A percentile compares a stretch with the other conserved stretches of the same genome.
Conservation (phyloP, 2,888 invertebrate species). For the Zhuqinia jingwanae region DNA sequence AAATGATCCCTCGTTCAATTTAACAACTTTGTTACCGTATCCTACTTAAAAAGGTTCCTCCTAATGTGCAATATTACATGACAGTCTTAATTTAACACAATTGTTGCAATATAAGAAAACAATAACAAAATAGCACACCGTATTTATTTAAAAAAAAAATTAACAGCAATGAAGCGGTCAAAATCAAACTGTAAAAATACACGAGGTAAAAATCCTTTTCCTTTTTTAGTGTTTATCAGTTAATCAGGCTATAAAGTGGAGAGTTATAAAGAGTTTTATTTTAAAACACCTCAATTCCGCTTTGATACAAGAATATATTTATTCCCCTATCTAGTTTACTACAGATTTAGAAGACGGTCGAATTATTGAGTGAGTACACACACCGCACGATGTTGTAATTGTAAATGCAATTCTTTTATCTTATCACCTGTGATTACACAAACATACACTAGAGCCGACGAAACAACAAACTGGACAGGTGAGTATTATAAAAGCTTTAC, state of each 20-base stretch:
- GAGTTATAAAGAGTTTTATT: too few species aligned
- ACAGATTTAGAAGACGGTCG: not conserved
- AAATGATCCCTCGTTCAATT: not conserved
- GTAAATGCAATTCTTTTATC: conserved; percentile 34
- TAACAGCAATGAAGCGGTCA: too few species aligned
- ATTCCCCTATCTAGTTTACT: not conserved
- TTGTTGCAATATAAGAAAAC: not conserved
- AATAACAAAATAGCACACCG: not conserved
- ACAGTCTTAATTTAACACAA: too few species aligned
- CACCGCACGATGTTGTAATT: not conserved
- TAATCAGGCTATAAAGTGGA: too few species aligned
- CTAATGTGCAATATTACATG: not conserved
- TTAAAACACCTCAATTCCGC: too few species aligned
- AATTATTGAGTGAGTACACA: not conserved
- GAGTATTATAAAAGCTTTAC: not conserved
- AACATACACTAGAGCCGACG: not conserved
- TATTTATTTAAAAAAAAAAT: not conserved
- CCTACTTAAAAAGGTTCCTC: too few species aligned
- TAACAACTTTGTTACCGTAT: too few species aligned
- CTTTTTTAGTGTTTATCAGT: too few species aligned
- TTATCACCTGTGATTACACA: conserved; percentile 24
- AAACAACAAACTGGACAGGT: conserved; percentile 20
- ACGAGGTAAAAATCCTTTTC: too few species aligned
- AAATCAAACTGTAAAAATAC: too few species aligned
- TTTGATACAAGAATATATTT: too few species aligned